Conservation (phyloP, 2,888 invertebrate species). For the Leucophenga maculata region DNA sequence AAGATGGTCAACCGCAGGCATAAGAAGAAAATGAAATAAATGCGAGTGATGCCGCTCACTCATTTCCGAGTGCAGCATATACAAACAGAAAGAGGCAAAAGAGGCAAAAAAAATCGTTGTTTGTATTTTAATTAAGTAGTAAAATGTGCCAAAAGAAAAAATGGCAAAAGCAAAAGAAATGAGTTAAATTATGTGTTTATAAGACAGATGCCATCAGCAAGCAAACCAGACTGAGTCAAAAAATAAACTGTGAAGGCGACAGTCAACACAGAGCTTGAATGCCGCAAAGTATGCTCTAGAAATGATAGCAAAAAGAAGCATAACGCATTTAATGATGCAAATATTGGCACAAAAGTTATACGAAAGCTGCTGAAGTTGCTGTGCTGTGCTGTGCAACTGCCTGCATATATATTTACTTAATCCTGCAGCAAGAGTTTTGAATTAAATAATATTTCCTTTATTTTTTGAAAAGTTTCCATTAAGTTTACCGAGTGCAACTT, state of each 20-base stretch:
- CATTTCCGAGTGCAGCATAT: not conserved
- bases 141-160: slow-evolving; percentile 23
- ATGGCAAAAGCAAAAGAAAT: slow-evolving; percentile 4
- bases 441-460: not conserved
- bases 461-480: not conserved
- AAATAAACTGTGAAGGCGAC: not conserved
- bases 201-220: slow-evolving; percentile 10
- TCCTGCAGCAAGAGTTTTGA: not conserved
- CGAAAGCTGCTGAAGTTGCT: too few relatives aligned
- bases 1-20: not conserved
- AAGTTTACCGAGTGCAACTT: not conserved
- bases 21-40: slow-evolving; percentile 11
- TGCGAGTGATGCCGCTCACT: slow-evolving; percentile 1
- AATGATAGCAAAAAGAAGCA: not conserved
- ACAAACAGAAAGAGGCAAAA: not conserved
- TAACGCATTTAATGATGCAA: slow-evolving; percentile 35
- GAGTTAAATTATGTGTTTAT: slow-evolving; percentile 33
- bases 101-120: slow-evolving; percentile 39
- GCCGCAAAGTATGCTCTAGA: not conserved
- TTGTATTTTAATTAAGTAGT: slow-evolving; percentile 54
- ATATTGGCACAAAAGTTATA: slow-evolving; percentile 34
- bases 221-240: not conserved
- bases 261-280: not conserved
- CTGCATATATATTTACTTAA: not conserved
- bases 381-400: not conserved